Base-by-base conservation (phyloP, 2,888 invertebrate genomes). In the Drosophila mettleri region DNA sequence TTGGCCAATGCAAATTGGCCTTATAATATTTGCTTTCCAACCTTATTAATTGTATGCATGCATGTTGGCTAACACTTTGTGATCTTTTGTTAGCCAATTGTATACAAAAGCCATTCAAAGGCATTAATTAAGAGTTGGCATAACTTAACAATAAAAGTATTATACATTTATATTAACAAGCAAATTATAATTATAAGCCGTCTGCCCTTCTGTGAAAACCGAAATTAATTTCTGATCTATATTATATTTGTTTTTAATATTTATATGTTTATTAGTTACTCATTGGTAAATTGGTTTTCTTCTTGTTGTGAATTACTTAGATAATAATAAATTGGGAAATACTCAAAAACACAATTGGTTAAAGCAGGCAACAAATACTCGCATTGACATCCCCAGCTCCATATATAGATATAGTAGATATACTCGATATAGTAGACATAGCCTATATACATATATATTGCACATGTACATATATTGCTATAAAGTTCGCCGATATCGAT, bases 51-150 rank as follows among this genome's bases (percentile, higher is more conserved):
- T 46, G 1, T 43, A 63, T 74, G 55, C 38, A 49, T 55, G 38
- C 46, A 52, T 36, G 41, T 59, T 43, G 43, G 31, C 45, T 54
- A 24, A 20, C 20, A 10, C 27, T 41, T 41, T 24, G 41, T 43
- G 54, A 52, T 58, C 54, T 51, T 53, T 58, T 65, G 74, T 43
- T 54, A 6, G 33, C 57, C 45, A 55, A 31, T 61, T 43, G 54
- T 24, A 43, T 43, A 16, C 41, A 33, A 33, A 24, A 10, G 31
- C 38, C 8, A 51, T 5, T 38, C 29, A 38, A 52, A 1, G 18
- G 27, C 18, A 18, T 29, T 52, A 38, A 52, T 52, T 38, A 18
- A 52, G 9, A 2, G 2, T 38, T 27, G 38, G 12, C 14, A 7
- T 31, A 52, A 24, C 27, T 27, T n/a, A 1, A 24, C 8, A 8